Conservation (phyloP, 2,113 vertebrate genomes). For the Mellivora capensis region DNA sequence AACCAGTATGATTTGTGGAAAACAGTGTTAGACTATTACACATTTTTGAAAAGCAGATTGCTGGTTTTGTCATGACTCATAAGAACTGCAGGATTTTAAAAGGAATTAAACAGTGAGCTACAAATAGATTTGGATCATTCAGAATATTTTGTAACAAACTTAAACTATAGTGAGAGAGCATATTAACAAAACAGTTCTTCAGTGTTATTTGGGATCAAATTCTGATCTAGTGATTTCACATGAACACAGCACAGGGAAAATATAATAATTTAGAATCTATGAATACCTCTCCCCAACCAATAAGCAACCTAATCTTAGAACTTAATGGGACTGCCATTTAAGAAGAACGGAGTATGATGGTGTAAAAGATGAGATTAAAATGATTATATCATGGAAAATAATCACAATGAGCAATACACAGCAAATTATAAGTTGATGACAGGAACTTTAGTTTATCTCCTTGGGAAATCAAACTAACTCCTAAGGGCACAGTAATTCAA, state of each 20-base stretch:
- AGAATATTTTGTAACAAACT: slow-evolving; percentile 10
- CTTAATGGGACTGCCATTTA: neutral
- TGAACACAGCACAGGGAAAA: neutral
- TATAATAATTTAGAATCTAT: neutral
- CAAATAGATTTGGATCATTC: neutral
- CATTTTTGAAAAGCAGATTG: neutral
- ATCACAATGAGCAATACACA: neutral
- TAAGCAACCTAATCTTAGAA: neutral
- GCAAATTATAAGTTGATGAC: neutral
- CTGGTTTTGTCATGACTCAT: neutral
- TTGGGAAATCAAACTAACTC: neutral
- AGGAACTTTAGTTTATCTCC: neutral
- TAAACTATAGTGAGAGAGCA: neutral
- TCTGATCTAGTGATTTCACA: neutral
- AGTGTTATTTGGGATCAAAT: neutral
- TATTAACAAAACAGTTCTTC: neutral
- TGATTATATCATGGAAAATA: neutral
- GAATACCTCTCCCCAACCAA: neutral
- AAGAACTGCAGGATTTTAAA: neutral
- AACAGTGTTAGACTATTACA: neutral
- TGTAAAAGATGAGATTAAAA: neutral
- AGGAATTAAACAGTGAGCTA: neutral
- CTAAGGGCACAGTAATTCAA: neutral
- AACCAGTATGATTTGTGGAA: slow-evolving; percentile 18
- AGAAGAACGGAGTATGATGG: neutral